Evolutionary conservation across 1,140 invertebrate genomes (phyloP).

Genomic region (Armadillidium nasatum): DNA sequence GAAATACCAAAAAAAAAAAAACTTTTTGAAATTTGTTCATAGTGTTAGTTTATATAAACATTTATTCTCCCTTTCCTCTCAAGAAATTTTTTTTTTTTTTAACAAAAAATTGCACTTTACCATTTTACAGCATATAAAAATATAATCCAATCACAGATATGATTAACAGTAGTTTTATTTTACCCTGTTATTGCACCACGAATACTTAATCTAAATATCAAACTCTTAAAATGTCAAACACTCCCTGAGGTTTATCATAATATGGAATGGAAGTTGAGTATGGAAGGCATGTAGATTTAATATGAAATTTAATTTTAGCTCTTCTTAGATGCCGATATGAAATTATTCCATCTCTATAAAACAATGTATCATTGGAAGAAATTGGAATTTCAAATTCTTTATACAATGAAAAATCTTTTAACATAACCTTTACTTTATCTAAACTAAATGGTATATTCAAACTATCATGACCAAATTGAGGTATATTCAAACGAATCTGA

Average conservation of each 20-base stretch:
- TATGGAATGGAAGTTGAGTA: constrained; percentile 37
- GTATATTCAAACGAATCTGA: neutral
- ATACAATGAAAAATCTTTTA: neutral
- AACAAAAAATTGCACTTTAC: too few species aligned
- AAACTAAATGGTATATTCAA: too few species aligned
- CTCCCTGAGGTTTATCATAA: constrained; percentile 33
- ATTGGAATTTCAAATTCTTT: neutral
- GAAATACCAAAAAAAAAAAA: too few species aligned
- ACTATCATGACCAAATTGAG: neutral
- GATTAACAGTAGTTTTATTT: too few species aligned
- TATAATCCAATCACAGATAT: too few species aligned
- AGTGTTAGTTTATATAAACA: too few species aligned
- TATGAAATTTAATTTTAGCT: constrained; percentile 40
- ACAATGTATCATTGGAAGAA: neutral
- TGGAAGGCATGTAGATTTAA: constrained; percentile 38
- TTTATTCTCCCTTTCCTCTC: too few species aligned
- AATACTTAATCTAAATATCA: too few species aligned
- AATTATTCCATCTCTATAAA: neutral
- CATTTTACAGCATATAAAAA: too few species aligned
- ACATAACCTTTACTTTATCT: neutral
- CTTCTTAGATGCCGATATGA: neutral
- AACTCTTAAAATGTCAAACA: constrained; percentile 26
- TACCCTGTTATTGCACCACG: too few species aligned
- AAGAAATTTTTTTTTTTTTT: too few species aligned
- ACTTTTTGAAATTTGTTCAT: too few species aligned